phyloP scores from a whole-genome alignment of 2,113 vertebrate species.

The Phaethon lepturus region DNA sequence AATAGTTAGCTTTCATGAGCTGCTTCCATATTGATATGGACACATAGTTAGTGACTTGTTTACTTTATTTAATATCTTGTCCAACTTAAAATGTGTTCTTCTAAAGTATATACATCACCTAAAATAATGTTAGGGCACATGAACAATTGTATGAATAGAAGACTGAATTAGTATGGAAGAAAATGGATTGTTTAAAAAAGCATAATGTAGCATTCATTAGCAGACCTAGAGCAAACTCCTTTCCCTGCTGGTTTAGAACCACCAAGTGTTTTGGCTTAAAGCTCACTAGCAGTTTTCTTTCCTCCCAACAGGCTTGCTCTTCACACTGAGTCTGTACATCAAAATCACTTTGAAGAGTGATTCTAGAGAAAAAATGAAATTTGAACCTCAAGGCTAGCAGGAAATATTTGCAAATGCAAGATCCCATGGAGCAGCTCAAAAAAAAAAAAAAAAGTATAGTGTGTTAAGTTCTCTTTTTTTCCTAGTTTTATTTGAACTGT shows the following conservation, averaged over 20 bases:
- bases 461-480: background rate
- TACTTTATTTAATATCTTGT: background rate
- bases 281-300: background rate
- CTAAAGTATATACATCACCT: background rate
- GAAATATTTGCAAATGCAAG: background rate
- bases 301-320: background rate
- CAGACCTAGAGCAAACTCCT: background rate
- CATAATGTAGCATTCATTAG: background rate
- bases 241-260: background rate
- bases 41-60: background rate
- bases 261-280: background rate
- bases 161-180: background rate
- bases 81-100: background rate
- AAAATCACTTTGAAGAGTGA: background rate
- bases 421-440: background rate
- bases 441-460: background rate
- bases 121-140: background rate
- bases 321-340: background rate
- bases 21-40: background rate
- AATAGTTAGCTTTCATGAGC: slow-evolving; percentile 64
- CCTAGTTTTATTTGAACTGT: background rate
- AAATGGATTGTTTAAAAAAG: background rate
- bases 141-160: background rate
- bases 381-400: background rate
- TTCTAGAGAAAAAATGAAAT: background rate